Percentiles rank a stretch among this genome's conserved stretches.
These are phyloP conservation scores for Ochropleura plecta DNA, from an alignment of 2,888 invertebrate genomes.

Conservation along the genomic window DNA sequence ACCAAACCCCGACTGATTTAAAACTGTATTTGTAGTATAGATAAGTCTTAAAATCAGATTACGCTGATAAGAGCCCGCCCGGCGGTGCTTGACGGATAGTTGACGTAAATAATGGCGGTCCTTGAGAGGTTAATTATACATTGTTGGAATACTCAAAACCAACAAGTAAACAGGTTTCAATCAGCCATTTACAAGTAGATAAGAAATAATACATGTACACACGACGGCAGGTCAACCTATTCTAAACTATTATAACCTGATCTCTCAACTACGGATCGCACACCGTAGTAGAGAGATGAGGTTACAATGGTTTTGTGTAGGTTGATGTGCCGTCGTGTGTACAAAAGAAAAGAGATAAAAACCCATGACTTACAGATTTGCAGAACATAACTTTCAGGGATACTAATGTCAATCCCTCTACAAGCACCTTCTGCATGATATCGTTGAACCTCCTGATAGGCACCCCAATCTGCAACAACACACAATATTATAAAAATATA, in stretches of 20 bases:
- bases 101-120: no score
- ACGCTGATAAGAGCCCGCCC: no score
- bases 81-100: no score
- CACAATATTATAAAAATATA: neutral
- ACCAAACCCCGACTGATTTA: no score
- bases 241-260: no score
- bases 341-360: neutral
- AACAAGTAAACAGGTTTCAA: neutral
- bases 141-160: neutral
- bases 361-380: constrained; percentile 79
- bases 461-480: constrained; percentile 78
- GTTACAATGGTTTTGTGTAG: no score
- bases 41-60: no score
- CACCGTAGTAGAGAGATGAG: no score
- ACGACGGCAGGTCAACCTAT: no score
- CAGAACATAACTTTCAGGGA: constrained; percentile 86
- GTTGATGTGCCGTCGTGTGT: no score
- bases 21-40: no score
- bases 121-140: neutral
- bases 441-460: constrained; percentile 76
- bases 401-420: constrained; percentile 76
- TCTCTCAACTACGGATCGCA: no score
- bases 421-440: constrained; percentile 79
- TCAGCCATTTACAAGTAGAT: neutral
- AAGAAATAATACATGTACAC: neutral